Conservation (phyloP, 37 sponge, comb jelly and placozoan species). For the Cliona cf. orientalis region DNA sequence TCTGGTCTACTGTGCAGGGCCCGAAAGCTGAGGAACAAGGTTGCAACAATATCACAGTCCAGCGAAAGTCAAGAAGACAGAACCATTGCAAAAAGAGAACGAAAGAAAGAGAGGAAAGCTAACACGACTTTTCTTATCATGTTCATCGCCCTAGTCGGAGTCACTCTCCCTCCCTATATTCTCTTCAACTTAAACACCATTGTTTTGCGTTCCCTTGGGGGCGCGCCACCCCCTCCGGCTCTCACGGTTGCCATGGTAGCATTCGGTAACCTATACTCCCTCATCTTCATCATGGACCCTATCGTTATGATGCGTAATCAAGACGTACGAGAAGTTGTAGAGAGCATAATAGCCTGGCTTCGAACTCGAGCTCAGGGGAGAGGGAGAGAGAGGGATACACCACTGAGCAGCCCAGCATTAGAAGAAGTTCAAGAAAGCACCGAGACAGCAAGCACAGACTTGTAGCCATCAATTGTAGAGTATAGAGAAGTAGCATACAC, state of each 20-base stretch:
- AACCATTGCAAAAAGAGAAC: background rate
- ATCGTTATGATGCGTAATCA: background rate
- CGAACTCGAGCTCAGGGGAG: no score
- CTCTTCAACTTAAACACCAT: background rate
- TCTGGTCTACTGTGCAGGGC: background rate
- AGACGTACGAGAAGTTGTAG: background rate
- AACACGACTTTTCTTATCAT: background rate
- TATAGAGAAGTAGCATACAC: no score
- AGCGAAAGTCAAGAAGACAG: background rate
- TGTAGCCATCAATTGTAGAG: no score
- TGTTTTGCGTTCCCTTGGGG: background rate
- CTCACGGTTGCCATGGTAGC: background rate
- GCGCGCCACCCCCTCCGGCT: background rate
- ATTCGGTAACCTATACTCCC: background rate
- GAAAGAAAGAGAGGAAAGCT: background rate
- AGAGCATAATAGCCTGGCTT: no score
- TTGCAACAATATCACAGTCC: background rate
- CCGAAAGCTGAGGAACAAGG: background rate
- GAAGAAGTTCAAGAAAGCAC: no score
- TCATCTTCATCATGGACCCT: background rate
- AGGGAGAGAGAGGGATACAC: no score
- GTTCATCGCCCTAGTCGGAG: background rate
- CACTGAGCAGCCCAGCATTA: no score
- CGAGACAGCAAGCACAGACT: no score
- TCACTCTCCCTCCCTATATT: background rate